phyloP scores from a whole-genome alignment of 2,797 vertebrate species.

The Spinus olivaceus region DNA sequence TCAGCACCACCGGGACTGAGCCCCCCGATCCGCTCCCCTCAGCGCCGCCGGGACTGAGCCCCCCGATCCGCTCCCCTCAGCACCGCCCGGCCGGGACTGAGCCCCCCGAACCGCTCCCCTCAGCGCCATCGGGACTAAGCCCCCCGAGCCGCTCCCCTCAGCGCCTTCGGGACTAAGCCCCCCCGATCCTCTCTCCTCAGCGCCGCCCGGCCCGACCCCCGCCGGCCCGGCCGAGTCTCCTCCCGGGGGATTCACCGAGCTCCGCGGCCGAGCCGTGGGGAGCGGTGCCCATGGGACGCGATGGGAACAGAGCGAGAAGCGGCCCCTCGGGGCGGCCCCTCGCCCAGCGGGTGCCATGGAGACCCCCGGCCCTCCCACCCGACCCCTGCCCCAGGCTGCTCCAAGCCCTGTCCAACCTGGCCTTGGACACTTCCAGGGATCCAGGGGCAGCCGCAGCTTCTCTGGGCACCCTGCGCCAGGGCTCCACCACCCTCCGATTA shows the following conservation, averaged over 20 bases:
- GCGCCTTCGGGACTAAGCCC: too few relatives aligned
- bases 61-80: too few relatives aligned
- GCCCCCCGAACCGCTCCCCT: background rate
- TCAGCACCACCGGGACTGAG: too few relatives aligned
- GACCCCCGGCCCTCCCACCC: background rate
- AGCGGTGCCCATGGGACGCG: background rate
- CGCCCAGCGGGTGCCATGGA: background rate
- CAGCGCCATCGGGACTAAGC: background rate
- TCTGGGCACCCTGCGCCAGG: background rate
- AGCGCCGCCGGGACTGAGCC: background rate
- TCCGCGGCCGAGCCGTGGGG: background rate
- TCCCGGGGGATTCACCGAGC: background rate
- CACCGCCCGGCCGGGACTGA: fast-evolving
- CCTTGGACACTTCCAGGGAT: fast-evolving
- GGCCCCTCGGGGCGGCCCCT: background rate
- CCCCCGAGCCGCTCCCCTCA: too few relatives aligned
- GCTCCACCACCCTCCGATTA: background rate
- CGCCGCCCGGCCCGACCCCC: background rate
- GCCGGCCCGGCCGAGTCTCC: background rate
- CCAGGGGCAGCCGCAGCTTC: background rate
- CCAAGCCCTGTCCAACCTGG: background rate
- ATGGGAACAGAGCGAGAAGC: background rate
- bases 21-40: background rate
- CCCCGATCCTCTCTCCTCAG: background rate
- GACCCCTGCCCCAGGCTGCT: background rate